Percentiles rank a stretch among this genome's conserved stretches.
Evolutionary conservation across 2,888 invertebrate genomes (phyloP).

Genomic region (Sepioteuthis lessoniana): DNA sequence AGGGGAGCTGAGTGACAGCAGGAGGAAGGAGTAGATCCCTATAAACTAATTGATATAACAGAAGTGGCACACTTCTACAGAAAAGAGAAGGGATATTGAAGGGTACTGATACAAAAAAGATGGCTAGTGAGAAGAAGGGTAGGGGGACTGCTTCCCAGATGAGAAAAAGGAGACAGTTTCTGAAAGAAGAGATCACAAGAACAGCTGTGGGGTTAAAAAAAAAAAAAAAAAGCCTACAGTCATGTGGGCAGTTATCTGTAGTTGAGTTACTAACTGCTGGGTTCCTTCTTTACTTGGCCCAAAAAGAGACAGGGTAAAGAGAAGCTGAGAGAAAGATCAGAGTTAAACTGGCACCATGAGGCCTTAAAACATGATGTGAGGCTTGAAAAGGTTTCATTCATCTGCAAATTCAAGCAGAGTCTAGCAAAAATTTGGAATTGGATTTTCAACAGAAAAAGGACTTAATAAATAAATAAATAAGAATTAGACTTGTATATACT

Average conservation of each 20-base stretch:
- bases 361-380: not conserved
- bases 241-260: not conserved
- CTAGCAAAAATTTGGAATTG: not conserved
- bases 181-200: constrained; percentile 4
- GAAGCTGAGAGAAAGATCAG: not conserved
- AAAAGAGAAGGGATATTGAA: not conserved
- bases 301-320: not conserved
- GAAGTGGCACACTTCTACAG: constrained; percentile 18
- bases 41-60: not conserved
- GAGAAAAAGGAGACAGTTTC: not conserved
- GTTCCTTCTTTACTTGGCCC: not conserved
- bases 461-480: no score
- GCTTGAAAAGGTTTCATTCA: not conserved
- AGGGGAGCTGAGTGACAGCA: not conserved
- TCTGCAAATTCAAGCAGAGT: not conserved
- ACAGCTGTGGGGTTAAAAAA: not conserved
- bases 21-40: not conserved
- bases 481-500: no score
- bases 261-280: not conserved
- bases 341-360: not conserved
- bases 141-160: not conserved
- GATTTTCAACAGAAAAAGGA: not conserved
- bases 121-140: not conserved
- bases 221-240: not conserved
- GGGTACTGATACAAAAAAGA: not conserved